phyloP scores from a whole-genome alignment of 2,113 vertebrate species.

The Equus quagga region DNA sequence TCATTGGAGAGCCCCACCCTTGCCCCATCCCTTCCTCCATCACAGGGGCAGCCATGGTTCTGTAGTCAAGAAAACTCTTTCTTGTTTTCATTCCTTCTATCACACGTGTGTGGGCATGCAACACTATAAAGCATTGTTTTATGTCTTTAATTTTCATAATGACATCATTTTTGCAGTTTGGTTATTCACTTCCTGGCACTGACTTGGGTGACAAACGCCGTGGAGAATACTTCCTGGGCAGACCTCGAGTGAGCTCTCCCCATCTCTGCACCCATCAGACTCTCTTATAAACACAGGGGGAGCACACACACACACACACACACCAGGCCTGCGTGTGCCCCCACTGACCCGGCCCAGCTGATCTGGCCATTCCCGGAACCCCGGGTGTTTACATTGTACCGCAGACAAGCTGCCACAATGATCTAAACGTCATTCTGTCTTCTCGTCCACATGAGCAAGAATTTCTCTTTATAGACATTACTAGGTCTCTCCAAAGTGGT shows the following conservation, averaged over 20 bases:
- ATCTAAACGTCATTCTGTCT: too few species aligned
- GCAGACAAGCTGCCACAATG: too few species aligned
- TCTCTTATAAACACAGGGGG: too few species aligned
- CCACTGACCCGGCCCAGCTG: too few species aligned
- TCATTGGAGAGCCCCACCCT: not conserved
- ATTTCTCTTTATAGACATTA: rapidly evolving
- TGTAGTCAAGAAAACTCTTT: not conserved
- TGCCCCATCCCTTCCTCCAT: too few species aligned
- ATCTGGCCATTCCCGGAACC: too few species aligned
- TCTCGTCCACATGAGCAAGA: not conserved
- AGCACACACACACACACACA: too few species aligned
- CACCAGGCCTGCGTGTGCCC: too few species aligned
- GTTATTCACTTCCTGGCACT: too few species aligned
- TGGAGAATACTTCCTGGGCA: not conserved
- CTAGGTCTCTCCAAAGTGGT: rapidly evolving
- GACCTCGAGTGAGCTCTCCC: too few species aligned
- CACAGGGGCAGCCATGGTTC: not conserved
- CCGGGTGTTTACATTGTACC: too few species aligned
- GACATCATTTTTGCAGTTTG: not conserved
- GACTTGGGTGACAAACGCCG: not conserved
- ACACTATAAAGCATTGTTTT: not conserved
- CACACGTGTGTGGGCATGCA: rapidly evolving
- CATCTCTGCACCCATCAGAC: too few species aligned
- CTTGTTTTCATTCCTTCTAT: not conserved
- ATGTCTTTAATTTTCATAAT: not conserved